A percentile compares a stretch with the other conserved stretches of the same genome.
These are phyloP conservation scores for Xestia rhomboidea DNA, from an alignment of 2,888 invertebrate species.

Conservation along the genomic window DNA sequence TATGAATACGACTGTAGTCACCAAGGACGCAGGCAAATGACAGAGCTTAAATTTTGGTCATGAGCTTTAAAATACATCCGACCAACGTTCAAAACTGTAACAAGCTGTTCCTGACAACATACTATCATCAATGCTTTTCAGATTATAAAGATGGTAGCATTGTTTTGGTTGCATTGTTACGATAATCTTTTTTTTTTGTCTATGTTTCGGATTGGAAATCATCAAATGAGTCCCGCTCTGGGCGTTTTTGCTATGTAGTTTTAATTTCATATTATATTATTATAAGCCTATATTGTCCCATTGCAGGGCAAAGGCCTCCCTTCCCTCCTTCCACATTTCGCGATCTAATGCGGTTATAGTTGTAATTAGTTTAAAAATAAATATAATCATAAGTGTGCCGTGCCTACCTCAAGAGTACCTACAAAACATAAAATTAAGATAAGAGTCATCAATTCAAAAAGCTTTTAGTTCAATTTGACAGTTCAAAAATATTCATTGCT, in stretches of 20 bases:
- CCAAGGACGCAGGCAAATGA: neutral
- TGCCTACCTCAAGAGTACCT: neutral
- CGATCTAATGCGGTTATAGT: no score
- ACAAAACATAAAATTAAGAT: neutral
- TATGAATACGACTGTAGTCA: neutral
- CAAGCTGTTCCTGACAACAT: neutral
- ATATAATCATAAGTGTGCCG: neutral
- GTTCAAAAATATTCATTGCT: conserved; percentile 11
- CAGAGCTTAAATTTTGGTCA: neutral
- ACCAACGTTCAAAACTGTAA: neutral
- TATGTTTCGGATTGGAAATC: no score
- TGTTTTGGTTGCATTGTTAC: neutral
- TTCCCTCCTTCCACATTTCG: no score
- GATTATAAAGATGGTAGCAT: conserved; percentile 4
- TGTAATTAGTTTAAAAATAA: neutral
- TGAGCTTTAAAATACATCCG: neutral
- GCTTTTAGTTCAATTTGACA: conserved; percentile 26
- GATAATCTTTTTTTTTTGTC: neutral
- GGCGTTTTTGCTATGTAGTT: no score
- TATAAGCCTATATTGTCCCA: no score
- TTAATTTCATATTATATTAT: no score
- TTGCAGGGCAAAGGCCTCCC: no score
- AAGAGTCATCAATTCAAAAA: neutral
- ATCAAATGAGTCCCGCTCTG: no score
- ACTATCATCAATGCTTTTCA: neutral